Evolutionary conservation across 2,113 vertebrate species (phyloP), one percentile per base, ranked within the genome.

Genomic region (Anolis sagrei): DNA sequence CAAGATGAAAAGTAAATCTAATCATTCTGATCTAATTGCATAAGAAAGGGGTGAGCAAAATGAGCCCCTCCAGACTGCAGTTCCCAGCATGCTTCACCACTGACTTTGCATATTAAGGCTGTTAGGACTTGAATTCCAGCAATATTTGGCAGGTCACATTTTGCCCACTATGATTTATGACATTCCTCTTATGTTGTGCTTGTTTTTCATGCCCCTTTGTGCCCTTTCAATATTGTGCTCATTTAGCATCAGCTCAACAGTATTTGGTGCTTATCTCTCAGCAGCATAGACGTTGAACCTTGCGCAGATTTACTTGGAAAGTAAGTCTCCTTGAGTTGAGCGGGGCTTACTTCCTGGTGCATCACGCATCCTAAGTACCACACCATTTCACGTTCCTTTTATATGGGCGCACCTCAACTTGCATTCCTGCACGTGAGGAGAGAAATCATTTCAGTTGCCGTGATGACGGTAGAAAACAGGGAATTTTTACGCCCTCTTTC

Each of bases 401-500:
- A 83, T 85, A 93, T 89, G 7, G 87, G 10, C 88, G 5, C 87
- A 79, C 84, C 92, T 93, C 87, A 83, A 39, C 88, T 82, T 39
- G 1, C 84, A 76, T 95, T 90, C 92, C 91, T 91, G 89, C 86
- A 92, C 68, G 23, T 9, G 44, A 7, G 19, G 91, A 82, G 90
- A 80, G 5, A 92, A 94, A 92, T 91, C 27, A 92, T 95, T 94
- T 91, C 85, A 68, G 92, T 91, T 94, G 89, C 87, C 85, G 49
- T 91, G 93, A 90, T 93, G 91, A 72, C 70, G 87, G 86, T 51
- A 91, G 92, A 92, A 93, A 93, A 88, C 89, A 89, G 82, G 84
- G 81, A 44, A 66, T 94, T 77, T 92, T 90, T 93, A 8, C 85
- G 83, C 58, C 93, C 78, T 93, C 92, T 94, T 80, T 90, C 80